A percentile compares a stretch with the other conserved stretches of the same genome.
phyloP scores from a whole-genome alignment of 2,113 vertebrate species.

The Neolamprologus sp. region DNA sequence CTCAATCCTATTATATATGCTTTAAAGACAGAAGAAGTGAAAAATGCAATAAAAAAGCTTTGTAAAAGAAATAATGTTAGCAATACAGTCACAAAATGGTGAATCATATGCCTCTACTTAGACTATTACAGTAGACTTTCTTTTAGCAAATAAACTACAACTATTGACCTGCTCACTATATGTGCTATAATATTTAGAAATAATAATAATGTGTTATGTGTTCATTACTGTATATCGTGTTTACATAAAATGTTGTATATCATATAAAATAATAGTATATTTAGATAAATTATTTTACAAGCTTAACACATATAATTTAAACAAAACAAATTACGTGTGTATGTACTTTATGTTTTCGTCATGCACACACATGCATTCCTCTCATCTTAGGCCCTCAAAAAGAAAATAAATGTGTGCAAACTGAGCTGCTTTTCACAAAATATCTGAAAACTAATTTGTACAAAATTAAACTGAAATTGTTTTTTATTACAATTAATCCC shows the following conservation, averaged over 20 bases:
- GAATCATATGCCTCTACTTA: background rate
- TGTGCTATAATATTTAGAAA: background rate
- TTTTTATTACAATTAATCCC: background rate
- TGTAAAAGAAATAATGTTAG: background rate
- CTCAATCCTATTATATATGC: constrained; percentile 58
- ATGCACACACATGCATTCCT: background rate
- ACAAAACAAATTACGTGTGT: background rate
- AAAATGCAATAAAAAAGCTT: constrained; percentile 12
- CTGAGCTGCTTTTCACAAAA: background rate
- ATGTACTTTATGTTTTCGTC: background rate
- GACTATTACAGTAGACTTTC: background rate
- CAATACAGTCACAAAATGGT: background rate
- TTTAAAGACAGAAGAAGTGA: constrained; percentile 55
- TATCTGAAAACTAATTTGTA: background rate
- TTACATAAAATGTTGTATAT: background rate
- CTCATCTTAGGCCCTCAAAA: background rate
- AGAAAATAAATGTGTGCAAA: background rate
- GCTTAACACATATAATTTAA: background rate
- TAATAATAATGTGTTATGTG: background rate
- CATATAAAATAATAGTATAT: background rate
- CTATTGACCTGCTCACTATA: background rate
- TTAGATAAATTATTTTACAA: background rate
- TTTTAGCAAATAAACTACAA: background rate
- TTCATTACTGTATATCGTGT: background rate
- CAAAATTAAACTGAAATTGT: background rate